phyloP scores from a whole-genome alignment of 2,888 invertebrate species.

The Aporophyla lueneburgensis region DNA sequence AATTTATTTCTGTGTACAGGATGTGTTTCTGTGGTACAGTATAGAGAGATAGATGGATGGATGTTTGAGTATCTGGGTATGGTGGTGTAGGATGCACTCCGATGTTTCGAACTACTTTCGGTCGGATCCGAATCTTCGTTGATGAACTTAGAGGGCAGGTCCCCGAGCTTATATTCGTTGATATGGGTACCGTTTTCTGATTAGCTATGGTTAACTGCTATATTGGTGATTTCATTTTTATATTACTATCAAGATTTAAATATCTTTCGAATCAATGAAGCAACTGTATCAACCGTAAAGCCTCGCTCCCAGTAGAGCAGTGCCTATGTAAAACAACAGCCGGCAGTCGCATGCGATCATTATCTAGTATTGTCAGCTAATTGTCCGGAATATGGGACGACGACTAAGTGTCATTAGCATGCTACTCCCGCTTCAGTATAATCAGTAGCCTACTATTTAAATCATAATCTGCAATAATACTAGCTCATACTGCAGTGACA shows the following conservation, averaged over 20 bases:
- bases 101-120: too few relatives aligned
- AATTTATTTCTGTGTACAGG: too few relatives aligned
- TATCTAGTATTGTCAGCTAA: conserved; percentile 62
- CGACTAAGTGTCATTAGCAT: conserved; percentile 27
- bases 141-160: too few relatives aligned
- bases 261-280: not conserved
- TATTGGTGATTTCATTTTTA: not conserved
- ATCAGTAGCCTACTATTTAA: conserved; percentile 11
- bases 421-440: conserved; percentile 17
- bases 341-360: conserved; percentile 44
- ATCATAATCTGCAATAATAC: not conserved
- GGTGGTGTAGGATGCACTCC: too few relatives aligned
- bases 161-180: too few relatives aligned
- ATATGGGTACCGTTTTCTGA: not conserved
- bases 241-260: not conserved
- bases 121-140: too few relatives aligned
- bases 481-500: not conserved
- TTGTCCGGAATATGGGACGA: conserved; percentile 49
- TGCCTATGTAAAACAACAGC: not conserved
- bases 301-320: conserved; percentile 16
- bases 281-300: not conserved
- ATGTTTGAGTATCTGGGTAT: too few relatives aligned
- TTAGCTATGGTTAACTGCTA: not conserved
- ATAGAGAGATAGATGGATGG: too few relatives aligned
- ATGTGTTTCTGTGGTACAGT: too few relatives aligned